Conservation (phyloP, 2,113 vertebrate species). For the Zapornia atra region DNA sequence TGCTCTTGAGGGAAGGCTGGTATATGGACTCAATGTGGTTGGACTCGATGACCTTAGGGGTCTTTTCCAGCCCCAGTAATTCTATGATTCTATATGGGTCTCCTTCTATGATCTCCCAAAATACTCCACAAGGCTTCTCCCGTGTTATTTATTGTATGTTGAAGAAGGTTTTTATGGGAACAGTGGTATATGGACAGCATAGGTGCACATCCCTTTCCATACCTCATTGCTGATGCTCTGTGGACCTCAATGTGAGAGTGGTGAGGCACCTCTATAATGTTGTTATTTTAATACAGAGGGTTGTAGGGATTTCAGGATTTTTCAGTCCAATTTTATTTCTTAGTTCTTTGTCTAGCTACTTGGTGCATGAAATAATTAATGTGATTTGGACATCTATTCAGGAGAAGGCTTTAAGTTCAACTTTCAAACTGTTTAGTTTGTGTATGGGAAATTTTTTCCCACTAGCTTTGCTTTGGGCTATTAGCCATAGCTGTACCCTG, state of each 20-base stretch:
- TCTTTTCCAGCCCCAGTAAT: too few species aligned
- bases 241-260: background rate
- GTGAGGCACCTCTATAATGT: background rate
- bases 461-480: conserved; percentile 30
- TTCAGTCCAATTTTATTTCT: background rate
- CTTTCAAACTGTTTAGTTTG: conserved; percentile 1
- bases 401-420: conserved; percentile 15
- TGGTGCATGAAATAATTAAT: conserved; percentile 1
- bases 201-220: background rate
- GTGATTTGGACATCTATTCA: background rate
- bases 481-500: conserved; percentile 53
- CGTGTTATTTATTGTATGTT: background rate
- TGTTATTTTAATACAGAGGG: background rate
- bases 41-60: too few species aligned
- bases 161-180: background rate
- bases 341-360: background rate
- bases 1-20: background rate
- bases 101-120: background rate
- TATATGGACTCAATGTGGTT: too few species aligned
- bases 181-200: accelerated
- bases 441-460: background rate
- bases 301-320: background rate
- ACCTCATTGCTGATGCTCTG: background rate
- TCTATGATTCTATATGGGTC: too few species aligned
- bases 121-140: background rate